These are phyloP conservation scores for Apomyelois bistriatella DNA, from an alignment of 2,888 invertebrate species.

Conservation along the genomic window DNA sequence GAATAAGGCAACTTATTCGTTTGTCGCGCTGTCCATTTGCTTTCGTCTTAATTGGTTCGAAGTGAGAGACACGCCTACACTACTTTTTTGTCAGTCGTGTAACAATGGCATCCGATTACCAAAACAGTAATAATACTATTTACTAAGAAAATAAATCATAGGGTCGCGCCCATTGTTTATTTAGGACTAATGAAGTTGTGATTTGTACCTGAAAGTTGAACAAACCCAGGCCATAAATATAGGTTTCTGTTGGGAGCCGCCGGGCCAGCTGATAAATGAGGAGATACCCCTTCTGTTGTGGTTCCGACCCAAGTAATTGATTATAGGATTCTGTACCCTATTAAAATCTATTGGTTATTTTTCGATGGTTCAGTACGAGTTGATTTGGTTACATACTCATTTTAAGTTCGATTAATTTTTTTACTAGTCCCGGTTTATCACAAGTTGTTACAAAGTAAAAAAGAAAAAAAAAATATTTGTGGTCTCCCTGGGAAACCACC, in stretches of 20 bases:
- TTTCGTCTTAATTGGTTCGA: no score
- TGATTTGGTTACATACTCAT: no score
- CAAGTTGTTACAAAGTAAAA: no score
- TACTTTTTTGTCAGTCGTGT: no score
- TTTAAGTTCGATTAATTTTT: no score
- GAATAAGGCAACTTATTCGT: no score
- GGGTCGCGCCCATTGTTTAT: slow-evolving; percentile 28
- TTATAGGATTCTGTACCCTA: not conserved
- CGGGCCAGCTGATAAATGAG: slow-evolving; percentile 14
- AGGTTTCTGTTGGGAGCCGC: slow-evolving; percentile 30
- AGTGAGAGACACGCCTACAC: no score
- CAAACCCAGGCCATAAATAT: slow-evolving; percentile 39
- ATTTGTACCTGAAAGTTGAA: slow-evolving; percentile 40
- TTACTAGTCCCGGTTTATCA: no score
- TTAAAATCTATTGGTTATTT: not conserved
- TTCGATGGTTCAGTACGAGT: no score
- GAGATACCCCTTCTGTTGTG: not conserved
- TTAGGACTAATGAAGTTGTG: slow-evolving; percentile 36
- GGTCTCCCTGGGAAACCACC: no score
- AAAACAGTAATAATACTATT: slow-evolving; percentile 12
- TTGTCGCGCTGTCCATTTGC: no score
- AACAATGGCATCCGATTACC: not conserved
- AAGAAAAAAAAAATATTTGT: no score
- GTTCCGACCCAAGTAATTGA: not conserved
- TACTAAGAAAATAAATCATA: slow-evolving; percentile 9